Base-by-base conservation (phyloP, 2,113 vertebrate genomes). In the Gopherus flavomarginatus region DNA sequence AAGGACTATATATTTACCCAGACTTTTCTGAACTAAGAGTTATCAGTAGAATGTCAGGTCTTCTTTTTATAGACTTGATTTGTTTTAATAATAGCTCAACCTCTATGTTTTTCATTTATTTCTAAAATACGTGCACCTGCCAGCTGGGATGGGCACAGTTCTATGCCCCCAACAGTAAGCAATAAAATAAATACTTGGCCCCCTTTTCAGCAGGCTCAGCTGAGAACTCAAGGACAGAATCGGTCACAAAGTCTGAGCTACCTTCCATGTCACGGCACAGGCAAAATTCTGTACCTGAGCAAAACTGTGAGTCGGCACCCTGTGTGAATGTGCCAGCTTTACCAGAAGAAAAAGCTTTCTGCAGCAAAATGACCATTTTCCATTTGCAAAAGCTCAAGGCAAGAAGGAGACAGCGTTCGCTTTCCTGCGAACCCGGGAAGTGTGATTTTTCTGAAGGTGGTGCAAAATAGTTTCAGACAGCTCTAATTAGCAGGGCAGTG, bases 401-500 rank as follows among this genome's bases (percentile, higher is more conserved):
- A 94, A 91, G 94, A 75, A 83, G 75, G 89, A 93, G 94, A 19
- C 90, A 69, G 90, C 69, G 89, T 96, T 91, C 57, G n/a, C 84
- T 96, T 82, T 90, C 83, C 89, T 90, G 77, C 1, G 27, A 92
- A 93, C 84, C 91, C 44, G 88, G 59, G 52, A 94, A 94, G 96
- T 95, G 96, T 91, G 92, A 97, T 95, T 97, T 54, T 97, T 97
- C 93, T 93, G 96, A 96, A 96, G 96, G 95, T 96, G 94, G 97
- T 97, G 97, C 97, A 91, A 95, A 97, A 89, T 75, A 59, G 10
- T 83, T 96, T 96, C 94, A 96, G 94, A 94, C 92, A 87, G 94
- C 88, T 94, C 92, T 93, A 95, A 93, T 97, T 92, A 96, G 89
- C 21, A 79, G 89, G 77, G 88, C 72, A 84, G 77, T 1, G 0